Evolutionary conservation across 2,113 vertebrate species (phyloP).

Genomic region (Ammospiza caudacuta): DNA sequence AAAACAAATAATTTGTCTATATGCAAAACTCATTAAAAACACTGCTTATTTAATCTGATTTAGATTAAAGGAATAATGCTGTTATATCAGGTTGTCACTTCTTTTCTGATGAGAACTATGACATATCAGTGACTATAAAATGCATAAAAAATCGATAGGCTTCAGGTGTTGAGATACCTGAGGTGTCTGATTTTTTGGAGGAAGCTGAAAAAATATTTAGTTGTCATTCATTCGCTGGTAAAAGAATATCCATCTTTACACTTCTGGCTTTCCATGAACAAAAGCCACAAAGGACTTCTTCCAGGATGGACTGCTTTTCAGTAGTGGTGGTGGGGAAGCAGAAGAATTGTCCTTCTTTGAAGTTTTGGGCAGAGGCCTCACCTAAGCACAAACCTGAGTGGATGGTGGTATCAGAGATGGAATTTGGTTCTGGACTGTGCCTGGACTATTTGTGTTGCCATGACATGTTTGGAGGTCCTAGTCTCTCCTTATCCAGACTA

Average conservation of each 20-base stretch:
- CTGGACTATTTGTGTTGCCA: not conserved
- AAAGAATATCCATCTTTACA: not conserved
- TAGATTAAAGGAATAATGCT: not conserved
- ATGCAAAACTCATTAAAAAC: not conserved
- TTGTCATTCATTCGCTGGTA: not conserved
- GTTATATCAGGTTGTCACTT: not conserved
- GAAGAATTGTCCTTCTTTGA: not conserved
- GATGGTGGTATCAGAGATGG: accelerated
- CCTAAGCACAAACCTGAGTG: not conserved
- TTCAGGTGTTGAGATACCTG: not conserved
- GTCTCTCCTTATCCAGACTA: not conserved
- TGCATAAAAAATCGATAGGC: not conserved
- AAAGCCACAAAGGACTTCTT: not conserved
- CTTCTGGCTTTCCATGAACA: not conserved
- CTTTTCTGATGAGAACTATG: not conserved
- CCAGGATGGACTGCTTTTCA: not conserved
- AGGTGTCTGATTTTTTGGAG: not conserved
- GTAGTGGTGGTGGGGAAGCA: not conserved
- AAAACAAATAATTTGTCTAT: not conserved
- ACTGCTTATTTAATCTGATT: not conserved
- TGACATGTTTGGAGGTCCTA: not conserved
- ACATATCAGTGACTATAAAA: not conserved
- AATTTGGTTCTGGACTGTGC: not conserved
- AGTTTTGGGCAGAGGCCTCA: not conserved
- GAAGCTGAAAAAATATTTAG: not conserved